These are phyloP conservation scores for Hycleus cichorii DNA, from an alignment of 1,140 invertebrate species.

Conservation along the genomic window DNA sequence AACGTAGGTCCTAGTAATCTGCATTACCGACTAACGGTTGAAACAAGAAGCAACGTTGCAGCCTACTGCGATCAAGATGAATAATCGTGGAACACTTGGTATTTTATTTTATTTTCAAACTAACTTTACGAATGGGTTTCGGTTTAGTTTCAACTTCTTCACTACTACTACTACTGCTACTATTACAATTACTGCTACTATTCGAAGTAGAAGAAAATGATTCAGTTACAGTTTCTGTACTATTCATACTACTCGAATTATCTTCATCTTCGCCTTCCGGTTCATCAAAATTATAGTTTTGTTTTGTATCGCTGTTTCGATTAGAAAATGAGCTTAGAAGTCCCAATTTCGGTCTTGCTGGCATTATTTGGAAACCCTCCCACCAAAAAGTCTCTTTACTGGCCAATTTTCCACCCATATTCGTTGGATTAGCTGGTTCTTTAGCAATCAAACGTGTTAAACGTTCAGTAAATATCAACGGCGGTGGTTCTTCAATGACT, in stretches of 20 bases:
- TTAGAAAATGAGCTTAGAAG: slow-evolving; percentile 47
- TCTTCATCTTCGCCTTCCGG: slow-evolving; percentile 22
- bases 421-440: slow-evolving; percentile 37
- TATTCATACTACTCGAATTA: background rate
- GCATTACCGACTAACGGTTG: too few species aligned
- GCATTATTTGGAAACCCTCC: slow-evolving; percentile 59
- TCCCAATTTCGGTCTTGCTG: slow-evolving; percentile 52
- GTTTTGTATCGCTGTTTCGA: background rate
- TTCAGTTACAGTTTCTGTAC: background rate
- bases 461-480: slow-evolving; percentile 58
- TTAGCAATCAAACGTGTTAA: slow-evolving; percentile 55
- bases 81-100: too few species aligned
- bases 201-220: background rate
- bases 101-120: too few species aligned
- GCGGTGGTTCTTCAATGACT: slow-evolving; percentile 53
- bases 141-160: slow-evolving; percentile 26
- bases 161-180: background rate
- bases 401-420: slow-evolving; percentile 19
- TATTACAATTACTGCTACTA: too few species aligned
- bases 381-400: slow-evolving; percentile 57
- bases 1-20: too few species aligned
- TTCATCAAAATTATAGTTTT: background rate
- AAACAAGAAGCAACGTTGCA: too few species aligned
- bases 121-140: slow-evolving; percentile 4
- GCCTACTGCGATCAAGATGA: too few species aligned